Conservation (phyloP, 1,140 invertebrate genomes). For the Leptonema lineaticorne region DNA sequence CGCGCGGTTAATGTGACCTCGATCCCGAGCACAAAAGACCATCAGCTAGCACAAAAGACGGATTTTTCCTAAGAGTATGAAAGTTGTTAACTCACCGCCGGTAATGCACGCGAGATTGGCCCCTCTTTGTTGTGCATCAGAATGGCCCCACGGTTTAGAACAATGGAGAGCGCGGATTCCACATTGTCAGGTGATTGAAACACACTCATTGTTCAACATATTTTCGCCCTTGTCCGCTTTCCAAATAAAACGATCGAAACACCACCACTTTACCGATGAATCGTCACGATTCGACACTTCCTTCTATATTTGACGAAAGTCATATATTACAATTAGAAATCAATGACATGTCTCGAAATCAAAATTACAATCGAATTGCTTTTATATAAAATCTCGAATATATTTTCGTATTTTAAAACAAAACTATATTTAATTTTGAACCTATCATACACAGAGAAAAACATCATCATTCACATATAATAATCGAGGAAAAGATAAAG, state of each 20-base stretch:
- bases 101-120: conserved; percentile 20
- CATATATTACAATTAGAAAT: background rate
- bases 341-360: too few species aligned
- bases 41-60: conserved; percentile 19
- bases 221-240: background rate
- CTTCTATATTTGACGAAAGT: background rate
- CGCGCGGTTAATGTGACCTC: background rate
- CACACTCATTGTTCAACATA: conserved; percentile 8
- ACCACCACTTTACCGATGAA: background rate
- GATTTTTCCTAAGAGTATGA: background rate
- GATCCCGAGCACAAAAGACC: conserved; percentile 13
- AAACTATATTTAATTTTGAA: too few species aligned
- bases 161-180: conserved; percentile 23
- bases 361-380: too few species aligned
- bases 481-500: too few species aligned
- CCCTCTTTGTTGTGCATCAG: conserved; percentile 15
- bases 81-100: conserved; percentile 30
- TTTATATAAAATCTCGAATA: too few species aligned
- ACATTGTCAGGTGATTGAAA: conserved; percentile 28
- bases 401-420: too few species aligned
- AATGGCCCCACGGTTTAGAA: conserved; percentile 19
- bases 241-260: background rate
- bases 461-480: too few species aligned
- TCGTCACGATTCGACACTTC: background rate
- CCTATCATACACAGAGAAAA: too few species aligned